These are phyloP conservation scores for Speoplatyrhinus poulsoni DNA, from an alignment of 2,113 vertebrate species.

Conservation along the genomic window DNA sequence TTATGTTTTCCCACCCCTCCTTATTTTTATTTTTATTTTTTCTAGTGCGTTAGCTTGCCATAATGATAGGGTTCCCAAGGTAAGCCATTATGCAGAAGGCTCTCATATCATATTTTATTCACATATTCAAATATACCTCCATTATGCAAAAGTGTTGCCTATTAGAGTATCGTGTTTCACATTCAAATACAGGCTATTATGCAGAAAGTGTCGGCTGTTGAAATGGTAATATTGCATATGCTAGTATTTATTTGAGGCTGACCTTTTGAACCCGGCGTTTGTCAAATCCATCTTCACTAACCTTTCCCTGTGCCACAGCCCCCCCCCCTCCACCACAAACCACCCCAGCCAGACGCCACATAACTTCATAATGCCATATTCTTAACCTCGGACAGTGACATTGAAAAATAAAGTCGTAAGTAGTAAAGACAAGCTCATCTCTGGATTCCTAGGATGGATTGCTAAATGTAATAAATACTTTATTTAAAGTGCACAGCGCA, in stretches of 20 bases:
- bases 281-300: constrained; percentile 67
- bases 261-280: constrained; percentile 63
- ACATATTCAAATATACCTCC: constrained; percentile 54
- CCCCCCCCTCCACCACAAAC: constrained; percentile 15
- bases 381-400: constrained; percentile 29
- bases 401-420: not conserved
- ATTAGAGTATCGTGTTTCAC: constrained; percentile 45
- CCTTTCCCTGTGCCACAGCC: constrained; percentile 51
- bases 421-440: no score
- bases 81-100: constrained; percentile 46
- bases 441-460: no score
- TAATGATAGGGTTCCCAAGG: constrained; percentile 43
- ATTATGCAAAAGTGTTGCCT: constrained; percentile 53
- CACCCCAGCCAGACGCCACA: not conserved
- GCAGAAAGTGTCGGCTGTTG: constrained; percentile 44
- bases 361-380: constrained; percentile 31
- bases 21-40: constrained; percentile 14
- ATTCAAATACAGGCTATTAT: constrained; percentile 45
- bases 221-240: constrained; percentile 47
- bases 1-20: not conserved
- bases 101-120: constrained; percentile 53
- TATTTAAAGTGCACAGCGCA: not conserved
- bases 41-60: constrained; percentile 7
- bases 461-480: no score
- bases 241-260: constrained; percentile 49